Percentiles rank a stretch among this genome's conserved stretches.
Evolutionary conservation across 2,113 vertebrate genomes (phyloP).

Genomic region (Eulemur macaco): DNA sequence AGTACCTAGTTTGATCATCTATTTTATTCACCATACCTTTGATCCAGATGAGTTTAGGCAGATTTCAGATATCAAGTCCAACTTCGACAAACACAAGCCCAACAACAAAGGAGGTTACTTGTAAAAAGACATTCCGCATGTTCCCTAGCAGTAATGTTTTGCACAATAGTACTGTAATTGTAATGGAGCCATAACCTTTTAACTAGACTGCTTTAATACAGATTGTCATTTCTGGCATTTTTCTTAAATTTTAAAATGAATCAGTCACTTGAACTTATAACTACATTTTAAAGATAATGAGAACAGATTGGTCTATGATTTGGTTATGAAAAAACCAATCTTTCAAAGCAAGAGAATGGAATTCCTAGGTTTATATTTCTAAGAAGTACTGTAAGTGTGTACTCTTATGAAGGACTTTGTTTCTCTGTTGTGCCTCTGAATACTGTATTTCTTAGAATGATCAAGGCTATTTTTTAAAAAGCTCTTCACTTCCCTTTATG

Average conservation of each 20-base stretch:
- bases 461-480: background rate
- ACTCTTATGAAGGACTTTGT: background rate
- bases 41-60: background rate
- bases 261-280: conserved; percentile 1
- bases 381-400: background rate
- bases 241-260: conserved; percentile 14
- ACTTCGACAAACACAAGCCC: background rate
- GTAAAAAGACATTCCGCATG: background rate
- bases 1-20: background rate
- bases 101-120: background rate
- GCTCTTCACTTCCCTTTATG: background rate
- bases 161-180: background rate
- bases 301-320: background rate
- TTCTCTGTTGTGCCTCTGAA: background rate
- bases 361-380: background rate
- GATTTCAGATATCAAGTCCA: background rate
- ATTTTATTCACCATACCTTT: background rate
- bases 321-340: background rate
- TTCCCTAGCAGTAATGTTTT: background rate
- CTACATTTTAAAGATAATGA: conserved; percentile 46
- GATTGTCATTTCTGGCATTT: background rate
- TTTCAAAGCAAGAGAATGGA: background rate
- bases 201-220: background rate
- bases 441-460: background rate
- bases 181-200: background rate